A percentile compares a stretch with the other conserved stretches of the same genome.
phyloP scores from a whole-genome alignment of 2,797 vertebrate species.

The Huso huso region DNA sequence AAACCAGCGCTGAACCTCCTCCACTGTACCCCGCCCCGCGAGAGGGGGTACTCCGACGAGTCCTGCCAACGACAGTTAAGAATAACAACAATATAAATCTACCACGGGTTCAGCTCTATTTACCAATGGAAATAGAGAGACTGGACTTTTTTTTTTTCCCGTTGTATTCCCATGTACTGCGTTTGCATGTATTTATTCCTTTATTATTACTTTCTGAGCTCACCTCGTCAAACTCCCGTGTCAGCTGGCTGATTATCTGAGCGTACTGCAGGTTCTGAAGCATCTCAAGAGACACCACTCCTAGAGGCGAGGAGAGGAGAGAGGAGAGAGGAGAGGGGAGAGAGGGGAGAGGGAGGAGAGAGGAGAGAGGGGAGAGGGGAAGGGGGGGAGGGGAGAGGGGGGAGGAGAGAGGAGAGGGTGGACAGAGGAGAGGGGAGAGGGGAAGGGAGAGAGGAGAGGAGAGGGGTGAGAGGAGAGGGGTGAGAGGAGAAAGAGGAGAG shows the following conservation, averaged over 20 bases:
- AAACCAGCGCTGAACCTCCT: constrained; percentile 64
- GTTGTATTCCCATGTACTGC: no score
- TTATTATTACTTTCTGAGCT: constrained; percentile 14
- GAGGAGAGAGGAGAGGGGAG: background rate
- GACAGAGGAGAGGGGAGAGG: background rate
- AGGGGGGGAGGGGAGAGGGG: background rate
- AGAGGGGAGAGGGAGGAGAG: background rate
- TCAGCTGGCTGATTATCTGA: constrained; percentile 74
- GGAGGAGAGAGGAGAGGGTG: background rate
- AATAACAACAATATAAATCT: no score
- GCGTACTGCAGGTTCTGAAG: constrained; percentile 68
- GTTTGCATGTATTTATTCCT: no score
- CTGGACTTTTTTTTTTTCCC: no score
- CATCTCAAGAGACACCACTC: constrained; percentile 69
- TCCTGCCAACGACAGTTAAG: constrained; percentile 45
- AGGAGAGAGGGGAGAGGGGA: background rate
- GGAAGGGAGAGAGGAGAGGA: background rate
- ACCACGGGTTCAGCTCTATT: no score
- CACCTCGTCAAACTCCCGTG: constrained; percentile 79
- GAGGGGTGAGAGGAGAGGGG: background rate
- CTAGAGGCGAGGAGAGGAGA: constrained; percentile 33
- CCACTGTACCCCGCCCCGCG: constrained; percentile 47
- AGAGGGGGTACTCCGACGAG: constrained; percentile 68
- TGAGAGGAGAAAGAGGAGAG: background rate
- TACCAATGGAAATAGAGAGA: no score